These are phyloP conservation scores for Phrynocephalus forsythii DNA, from an alignment of 2,797 vertebrate genomes.

Conservation along the genomic window DNA sequence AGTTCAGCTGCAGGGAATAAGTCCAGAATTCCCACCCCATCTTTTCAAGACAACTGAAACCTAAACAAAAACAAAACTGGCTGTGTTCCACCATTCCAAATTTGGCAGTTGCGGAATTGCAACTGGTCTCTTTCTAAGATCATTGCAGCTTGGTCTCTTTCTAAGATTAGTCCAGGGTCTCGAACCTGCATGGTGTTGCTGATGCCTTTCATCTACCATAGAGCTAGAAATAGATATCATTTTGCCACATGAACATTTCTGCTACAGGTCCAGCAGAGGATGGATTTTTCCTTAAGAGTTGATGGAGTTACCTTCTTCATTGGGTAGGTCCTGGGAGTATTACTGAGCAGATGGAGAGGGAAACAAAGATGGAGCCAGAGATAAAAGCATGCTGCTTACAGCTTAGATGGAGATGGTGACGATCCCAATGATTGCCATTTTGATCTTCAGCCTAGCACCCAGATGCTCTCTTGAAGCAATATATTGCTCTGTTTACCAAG, in stretches of 20 bases:
- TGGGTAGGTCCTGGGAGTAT: background rate
- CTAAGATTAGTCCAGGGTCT: background rate
- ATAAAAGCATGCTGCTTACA: no score
- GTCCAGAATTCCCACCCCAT: background rate
- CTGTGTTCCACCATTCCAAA: background rate
- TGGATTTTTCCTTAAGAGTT: background rate
- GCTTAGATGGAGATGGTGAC: background rate
- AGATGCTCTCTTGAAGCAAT: background rate
- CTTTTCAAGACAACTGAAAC: constrained; percentile 23
- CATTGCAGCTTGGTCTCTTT: background rate
- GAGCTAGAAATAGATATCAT: background rate
- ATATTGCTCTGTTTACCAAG: background rate
- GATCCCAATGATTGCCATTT: background rate
- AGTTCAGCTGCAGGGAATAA: constrained; percentile 21
- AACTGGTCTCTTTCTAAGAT: background rate
- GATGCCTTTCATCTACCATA: constrained; percentile 10
- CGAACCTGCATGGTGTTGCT: constrained; percentile 19
- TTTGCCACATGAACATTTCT: background rate
- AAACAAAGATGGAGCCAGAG: background rate
- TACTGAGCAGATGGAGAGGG: background rate
- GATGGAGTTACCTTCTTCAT: background rate
- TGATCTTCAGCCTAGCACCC: background rate
- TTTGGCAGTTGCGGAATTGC: constrained; percentile 6
- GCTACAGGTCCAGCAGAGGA: constrained; percentile 14
- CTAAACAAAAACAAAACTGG: constrained; percentile 30